These are phyloP conservation scores for Neocrepidodera transversa DNA, from an alignment of 2,888 invertebrate species.

Conservation along the genomic window DNA sequence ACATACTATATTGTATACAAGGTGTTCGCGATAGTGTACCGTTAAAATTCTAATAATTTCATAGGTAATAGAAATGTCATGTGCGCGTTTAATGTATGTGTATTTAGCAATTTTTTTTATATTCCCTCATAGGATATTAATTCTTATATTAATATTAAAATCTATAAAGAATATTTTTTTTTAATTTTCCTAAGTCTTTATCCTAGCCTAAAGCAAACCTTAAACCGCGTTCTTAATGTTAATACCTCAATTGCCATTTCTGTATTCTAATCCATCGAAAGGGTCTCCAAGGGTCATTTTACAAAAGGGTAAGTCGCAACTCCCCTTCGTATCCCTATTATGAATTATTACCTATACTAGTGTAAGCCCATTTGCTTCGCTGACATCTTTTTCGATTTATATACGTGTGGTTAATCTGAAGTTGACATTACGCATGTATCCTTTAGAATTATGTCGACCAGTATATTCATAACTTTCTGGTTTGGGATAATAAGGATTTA, in stretches of 20 bases:
- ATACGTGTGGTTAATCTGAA: constrained; percentile 21
- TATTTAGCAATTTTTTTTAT: too few relatives aligned
- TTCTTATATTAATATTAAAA: too few relatives aligned
- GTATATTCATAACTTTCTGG: constrained; percentile 3
- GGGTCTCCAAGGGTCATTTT: constrained; percentile 23
- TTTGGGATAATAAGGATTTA: too few relatives aligned
- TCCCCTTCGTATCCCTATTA: constrained; percentile 9
- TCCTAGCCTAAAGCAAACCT: too few relatives aligned
- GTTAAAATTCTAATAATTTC: too few relatives aligned
- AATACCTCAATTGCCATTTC: constrained; percentile 15
- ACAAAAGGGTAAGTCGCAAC: constrained; percentile 19
- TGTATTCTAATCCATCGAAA: constrained; percentile 12
- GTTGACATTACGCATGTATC: constrained; percentile 16
- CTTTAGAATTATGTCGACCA: neutral
- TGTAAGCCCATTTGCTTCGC: constrained; percentile 20
- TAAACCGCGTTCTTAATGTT: constrained; percentile 17
- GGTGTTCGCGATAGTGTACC: too few relatives aligned
- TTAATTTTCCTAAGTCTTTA: too few relatives aligned
- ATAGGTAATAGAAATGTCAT: too few relatives aligned
- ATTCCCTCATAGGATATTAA: too few relatives aligned
- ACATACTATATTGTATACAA: too few relatives aligned
- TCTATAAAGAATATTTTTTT: too few relatives aligned
- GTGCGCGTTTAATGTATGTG: too few relatives aligned
- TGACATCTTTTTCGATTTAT: constrained; percentile 25
- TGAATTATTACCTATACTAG: constrained; percentile 21